phyloP scores from a whole-genome alignment of 2,888 invertebrate genomes.

The Apodemia duryi region DNA sequence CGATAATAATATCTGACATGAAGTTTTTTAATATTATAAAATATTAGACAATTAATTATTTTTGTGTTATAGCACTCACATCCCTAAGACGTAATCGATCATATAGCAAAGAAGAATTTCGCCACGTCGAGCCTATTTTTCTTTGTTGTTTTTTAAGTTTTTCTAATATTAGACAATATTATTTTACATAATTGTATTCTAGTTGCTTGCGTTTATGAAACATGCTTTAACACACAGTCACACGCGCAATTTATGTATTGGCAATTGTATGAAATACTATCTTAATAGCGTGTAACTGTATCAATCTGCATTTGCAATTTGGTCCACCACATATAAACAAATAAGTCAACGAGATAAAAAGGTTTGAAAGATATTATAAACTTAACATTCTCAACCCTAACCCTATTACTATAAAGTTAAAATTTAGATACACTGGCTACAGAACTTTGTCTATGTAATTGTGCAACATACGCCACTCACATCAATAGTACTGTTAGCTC shows the following conservation, averaged over 20 bases:
- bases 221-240: background rate
- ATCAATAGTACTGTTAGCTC: conserved; percentile 48
- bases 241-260: conserved; percentile 38
- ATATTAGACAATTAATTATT: no score
- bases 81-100: no score
- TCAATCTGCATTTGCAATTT: conserved; percentile 59
- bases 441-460: conserved; percentile 30
- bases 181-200: no score
- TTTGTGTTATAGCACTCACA: no score
- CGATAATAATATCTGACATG: no score
- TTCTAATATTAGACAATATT: no score
- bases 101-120: no score
- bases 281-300: conserved; percentile 53
- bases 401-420: conserved; percentile 26
- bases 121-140: no score
- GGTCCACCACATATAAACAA: conserved; percentile 43
- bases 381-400: conserved; percentile 4
- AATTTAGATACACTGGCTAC: conserved; percentile 22
- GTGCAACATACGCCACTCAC: conserved; percentile 37
- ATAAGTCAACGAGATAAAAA: conserved; percentile 36
- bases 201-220: no score
- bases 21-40: no score
- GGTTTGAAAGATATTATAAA: background rate
- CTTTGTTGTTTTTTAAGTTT: no score
- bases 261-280: conserved; percentile 53